Evolutionary conservation across 2,888 invertebrate species (phyloP).

Genomic region (Diplazon laetatorius): DNA sequence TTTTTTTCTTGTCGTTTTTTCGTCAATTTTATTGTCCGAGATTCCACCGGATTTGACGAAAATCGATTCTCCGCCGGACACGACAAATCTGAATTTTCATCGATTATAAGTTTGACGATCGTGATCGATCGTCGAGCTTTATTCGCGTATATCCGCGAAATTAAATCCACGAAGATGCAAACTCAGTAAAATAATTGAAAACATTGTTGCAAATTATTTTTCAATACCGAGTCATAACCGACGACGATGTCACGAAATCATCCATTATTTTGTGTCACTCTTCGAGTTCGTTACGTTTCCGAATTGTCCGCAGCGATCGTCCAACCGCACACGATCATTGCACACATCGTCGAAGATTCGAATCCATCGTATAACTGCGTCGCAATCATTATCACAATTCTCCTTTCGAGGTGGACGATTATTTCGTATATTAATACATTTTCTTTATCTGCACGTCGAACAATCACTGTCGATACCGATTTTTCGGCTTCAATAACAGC

Average conservation of each 20-base stretch:
- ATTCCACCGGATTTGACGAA: neutral
- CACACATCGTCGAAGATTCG: neutral
- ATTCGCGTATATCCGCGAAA: slow-evolving; percentile 1
- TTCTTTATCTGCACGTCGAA: neutral
- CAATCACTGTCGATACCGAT: slow-evolving; percentile 1
- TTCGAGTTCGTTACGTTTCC: neutral
- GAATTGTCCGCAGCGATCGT: neutral
- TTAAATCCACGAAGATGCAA: no score
- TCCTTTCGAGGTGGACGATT: neutral
- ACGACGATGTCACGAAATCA: no score
- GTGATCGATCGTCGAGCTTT: neutral
- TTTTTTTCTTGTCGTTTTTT: no score
- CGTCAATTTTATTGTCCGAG: no score
- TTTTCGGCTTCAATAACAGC: neutral
- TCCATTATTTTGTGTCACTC: neutral
- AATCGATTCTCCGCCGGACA: neutral
- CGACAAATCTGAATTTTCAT: neutral
- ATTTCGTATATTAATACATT: no score
- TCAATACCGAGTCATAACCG: neutral
- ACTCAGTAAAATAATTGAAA: no score
- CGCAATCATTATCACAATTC: neutral
- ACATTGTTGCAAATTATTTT: neutral
- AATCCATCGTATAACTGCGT: neutral
- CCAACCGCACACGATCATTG: no score
- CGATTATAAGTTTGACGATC: neutral